Evolutionary conservation across 1,140 invertebrate genomes (phyloP).

Genomic region (Pseudomyrmex flavicornis): DNA sequence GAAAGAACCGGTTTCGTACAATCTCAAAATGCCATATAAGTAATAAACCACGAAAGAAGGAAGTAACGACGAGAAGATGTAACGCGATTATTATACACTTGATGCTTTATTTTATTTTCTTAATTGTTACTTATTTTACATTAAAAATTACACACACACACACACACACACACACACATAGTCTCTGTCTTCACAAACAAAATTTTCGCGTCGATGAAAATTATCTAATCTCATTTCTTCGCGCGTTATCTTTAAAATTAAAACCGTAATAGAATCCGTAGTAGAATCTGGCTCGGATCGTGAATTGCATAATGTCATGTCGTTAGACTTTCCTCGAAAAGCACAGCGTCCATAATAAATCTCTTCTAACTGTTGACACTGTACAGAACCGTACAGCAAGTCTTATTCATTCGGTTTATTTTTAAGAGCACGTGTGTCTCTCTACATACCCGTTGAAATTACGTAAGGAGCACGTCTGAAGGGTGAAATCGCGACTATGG

Average conservation of each 20-base stretch:
- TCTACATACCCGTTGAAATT: conserved; percentile 39
- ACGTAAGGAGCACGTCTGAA: conserved; percentile 53
- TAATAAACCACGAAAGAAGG: too few species aligned
- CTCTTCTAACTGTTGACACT: conserved; percentile 67
- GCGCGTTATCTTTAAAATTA: not conserved
- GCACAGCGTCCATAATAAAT: conserved; percentile 69
- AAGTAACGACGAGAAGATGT: too few species aligned
- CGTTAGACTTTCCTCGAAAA: conserved; percentile 69
- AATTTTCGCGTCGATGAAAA: not conserved
- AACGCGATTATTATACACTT: not conserved
- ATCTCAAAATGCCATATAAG: not conserved
- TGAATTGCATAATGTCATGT: conserved; percentile 68
- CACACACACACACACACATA: not conserved
- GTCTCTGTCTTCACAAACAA: too few species aligned
- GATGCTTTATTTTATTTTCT: not conserved
- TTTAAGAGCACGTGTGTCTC: conserved; percentile 58
- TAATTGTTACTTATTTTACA: not conserved
- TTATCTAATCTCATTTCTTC: conserved; percentile 1
- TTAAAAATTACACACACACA: not conserved
- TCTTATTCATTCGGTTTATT: conserved; percentile 72
- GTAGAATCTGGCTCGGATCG: conserved; percentile 5
- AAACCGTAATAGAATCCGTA: not conserved
- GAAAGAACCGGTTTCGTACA: not conserved
- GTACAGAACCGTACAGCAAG: conserved; percentile 40
- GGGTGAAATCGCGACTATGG: conserved; percentile 48